Evolutionary conservation across 2,113 vertebrate species (phyloP).

Genomic region (Pollimyrus isidori): DNA sequence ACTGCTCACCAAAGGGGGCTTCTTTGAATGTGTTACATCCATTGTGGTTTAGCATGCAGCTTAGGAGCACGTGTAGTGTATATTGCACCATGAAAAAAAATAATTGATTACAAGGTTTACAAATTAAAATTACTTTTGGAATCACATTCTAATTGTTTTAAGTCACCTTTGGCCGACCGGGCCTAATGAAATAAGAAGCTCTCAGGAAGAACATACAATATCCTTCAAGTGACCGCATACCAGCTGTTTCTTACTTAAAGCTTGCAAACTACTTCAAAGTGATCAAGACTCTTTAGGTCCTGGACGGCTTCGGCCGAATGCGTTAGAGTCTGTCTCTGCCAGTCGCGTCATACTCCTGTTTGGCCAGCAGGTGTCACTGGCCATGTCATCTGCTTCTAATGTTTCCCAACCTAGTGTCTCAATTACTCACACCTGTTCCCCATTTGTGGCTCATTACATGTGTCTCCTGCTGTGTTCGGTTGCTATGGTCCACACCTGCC

Average conservation of each 20-base stretch:
- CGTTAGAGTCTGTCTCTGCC: neutral
- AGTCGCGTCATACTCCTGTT: neutral
- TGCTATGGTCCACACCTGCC: neutral
- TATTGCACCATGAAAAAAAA: neutral
- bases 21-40: neutral
- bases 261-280: neutral
- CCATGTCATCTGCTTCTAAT: neutral
- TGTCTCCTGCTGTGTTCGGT: neutral
- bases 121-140: neutral
- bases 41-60: neutral
- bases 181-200: neutral
- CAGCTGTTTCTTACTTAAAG: neutral
- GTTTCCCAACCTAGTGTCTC: neutral
- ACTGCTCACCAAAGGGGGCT: neutral
- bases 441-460: neutral
- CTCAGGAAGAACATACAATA: neutral
- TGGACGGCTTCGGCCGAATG: neutral
- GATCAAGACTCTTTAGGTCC: neutral
- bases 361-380: neutral
- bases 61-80: neutral
- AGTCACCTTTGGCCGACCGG: neutral
- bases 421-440: neutral
- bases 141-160: neutral
- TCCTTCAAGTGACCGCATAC: neutral
- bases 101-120: neutral